Evolutionary conservation across 2,888 invertebrate species (phyloP).

Genomic region (Torymus auratus): DNA sequence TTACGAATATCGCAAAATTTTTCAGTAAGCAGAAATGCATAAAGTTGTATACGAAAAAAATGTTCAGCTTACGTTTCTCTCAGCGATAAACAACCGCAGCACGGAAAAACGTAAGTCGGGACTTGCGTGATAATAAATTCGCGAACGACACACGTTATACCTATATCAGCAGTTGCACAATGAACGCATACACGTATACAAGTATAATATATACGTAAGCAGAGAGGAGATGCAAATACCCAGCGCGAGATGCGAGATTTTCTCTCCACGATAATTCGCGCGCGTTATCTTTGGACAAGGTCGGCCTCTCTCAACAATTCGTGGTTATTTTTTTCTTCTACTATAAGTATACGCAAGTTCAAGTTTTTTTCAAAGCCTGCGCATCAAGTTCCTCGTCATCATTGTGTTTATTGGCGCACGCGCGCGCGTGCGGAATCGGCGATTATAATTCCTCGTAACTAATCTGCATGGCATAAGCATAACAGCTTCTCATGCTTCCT

Average conservation of each 20-base stretch:
- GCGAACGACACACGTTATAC: constrained; percentile 24
- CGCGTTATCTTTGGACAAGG: constrained; percentile 1
- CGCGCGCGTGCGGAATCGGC: not conserved
- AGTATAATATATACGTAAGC: too few species aligned
- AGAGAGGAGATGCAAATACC: too few species aligned
- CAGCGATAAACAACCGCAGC: too few species aligned
- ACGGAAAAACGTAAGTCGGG: too few species aligned
- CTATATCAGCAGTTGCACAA: constrained; percentile 15
- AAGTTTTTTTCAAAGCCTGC: too few species aligned
- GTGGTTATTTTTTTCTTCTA: not conserved
- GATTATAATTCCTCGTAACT: not conserved
- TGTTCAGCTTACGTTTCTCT: too few species aligned
- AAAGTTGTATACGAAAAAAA: too few species aligned
- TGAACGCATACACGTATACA: not conserved
- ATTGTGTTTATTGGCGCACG: too few species aligned
- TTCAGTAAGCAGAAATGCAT: too few species aligned
- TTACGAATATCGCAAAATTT: too few species aligned
- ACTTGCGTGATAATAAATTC: constrained; percentile 37
- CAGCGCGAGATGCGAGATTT: not conserved
- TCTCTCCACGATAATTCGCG: constrained; percentile 21
- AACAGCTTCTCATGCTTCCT: constrained; percentile 1
- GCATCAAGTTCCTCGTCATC: too few species aligned
- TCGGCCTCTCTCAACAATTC: not conserved
- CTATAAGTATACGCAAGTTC: too few species aligned
- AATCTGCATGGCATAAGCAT: constrained; percentile 18